Conservation (phyloP, 1,140 invertebrate species). For the Drosophila mayri region DNA sequence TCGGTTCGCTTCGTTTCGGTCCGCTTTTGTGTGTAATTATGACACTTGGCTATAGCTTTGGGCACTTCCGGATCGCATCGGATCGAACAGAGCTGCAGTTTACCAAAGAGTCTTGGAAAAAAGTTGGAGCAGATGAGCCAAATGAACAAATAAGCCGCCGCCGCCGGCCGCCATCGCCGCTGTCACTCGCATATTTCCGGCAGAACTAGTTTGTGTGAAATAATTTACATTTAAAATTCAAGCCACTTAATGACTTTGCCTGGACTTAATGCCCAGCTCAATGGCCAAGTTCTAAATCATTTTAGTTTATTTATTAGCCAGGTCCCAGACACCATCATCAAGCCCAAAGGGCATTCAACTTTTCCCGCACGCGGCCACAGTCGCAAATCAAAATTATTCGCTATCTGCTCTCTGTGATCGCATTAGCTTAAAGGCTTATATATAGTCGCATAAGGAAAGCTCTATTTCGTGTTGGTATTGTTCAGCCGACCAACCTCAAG, state of each 20-base stretch:
- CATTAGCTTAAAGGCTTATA: slow-evolving; percentile 29
- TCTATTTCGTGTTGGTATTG: slow-evolving; percentile 34
- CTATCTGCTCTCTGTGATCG: slow-evolving; percentile 24
- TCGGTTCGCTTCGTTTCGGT: slow-evolving; percentile 32
- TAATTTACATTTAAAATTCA: slow-evolving; percentile 71
- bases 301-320: slow-evolving; percentile 52
- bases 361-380: slow-evolving; percentile 24
- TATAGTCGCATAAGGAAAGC: slow-evolving; percentile 20
- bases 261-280: slow-evolving; percentile 39
- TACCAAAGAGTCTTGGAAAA: slow-evolving; percentile 22
- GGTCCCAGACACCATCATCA: slow-evolving; percentile 16
- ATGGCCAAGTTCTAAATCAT: slow-evolving; percentile 67
- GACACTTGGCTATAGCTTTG: slow-evolving; percentile 64
- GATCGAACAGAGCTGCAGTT: slow-evolving; percentile 25
- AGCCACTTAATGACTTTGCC: slow-evolving; percentile 37
- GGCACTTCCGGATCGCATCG: slow-evolving; percentile 65
- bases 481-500: slow-evolving; percentile 21
- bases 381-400: slow-evolving; percentile 36
- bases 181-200: slow-evolving; percentile 61
- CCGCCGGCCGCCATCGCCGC: neutral
- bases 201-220: slow-evolving; percentile 38
- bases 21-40: slow-evolving; percentile 73
- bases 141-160: slow-evolving; percentile 45
- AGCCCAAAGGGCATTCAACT: slow-evolving; percentile 70
- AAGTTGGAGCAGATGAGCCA: slow-evolving; percentile 12